Base-by-base conservation (phyloP, 2,113 vertebrate species). In the Thunnus thynnus region DNA sequence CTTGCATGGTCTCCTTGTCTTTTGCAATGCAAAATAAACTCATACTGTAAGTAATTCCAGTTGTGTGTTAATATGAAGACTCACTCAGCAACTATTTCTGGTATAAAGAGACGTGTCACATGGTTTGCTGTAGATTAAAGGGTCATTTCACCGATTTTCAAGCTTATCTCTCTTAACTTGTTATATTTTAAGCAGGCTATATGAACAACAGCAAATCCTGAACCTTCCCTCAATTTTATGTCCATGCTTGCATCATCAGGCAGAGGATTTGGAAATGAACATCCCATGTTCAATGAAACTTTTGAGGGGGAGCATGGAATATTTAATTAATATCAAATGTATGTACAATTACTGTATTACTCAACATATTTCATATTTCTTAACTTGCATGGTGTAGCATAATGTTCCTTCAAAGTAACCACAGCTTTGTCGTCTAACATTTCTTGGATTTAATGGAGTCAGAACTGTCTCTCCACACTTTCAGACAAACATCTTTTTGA, bases 21-120 rank as follows among this genome's bases (percentile, higher is more conserved):
- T 86, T 76, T 76, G 51, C 69, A 50, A 50, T 72, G 61, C 71
- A 85, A 82, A 78, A 47, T 1, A 0, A 0, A 22, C 12, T 12
- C 27, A 3, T 5, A 32, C 32, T 41, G 36, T 41, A 8, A 71
- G 1, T 54, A 2, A 52, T 27, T 30, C 13, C 48, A 30, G 5
- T 32, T 56, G 48, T n/a, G 41, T 4, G 10, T 55, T 3, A 70
- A n/a, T 48, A 68, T 13, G 17, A 5, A 55, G 46, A 48, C 12
- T 63, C 56, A 78, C 4, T 54, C 67, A 47, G 20, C 56, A 77
- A 18, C 66, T 78, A 55, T 80, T 67, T 66, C 4, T 58, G 41
- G 3, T 4, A 32, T 20, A 6, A 41, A 69, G 13, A 51, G 2
- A 20, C 0, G 2, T 51, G 13, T 52, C 52, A 60, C 17, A 3